Evolutionary conservation across 2,113 vertebrate species (phyloP), one percentile per base, ranked within the genome.

Genomic region (Barbus barbus): DNA sequence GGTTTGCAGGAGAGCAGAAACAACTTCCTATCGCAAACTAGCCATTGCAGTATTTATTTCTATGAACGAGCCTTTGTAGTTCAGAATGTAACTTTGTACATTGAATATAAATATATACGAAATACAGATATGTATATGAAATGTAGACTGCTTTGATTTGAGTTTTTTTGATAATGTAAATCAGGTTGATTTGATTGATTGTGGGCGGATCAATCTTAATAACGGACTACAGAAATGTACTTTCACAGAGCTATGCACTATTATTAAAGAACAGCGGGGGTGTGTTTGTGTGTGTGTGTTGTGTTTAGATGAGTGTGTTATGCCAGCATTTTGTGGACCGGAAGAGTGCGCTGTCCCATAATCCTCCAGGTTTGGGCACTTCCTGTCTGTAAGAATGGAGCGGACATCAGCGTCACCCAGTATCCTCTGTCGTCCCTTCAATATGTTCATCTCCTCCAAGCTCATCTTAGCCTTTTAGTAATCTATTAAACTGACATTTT

Each of bases 41-140:
- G 96, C 96, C 95, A 95, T 94, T 94, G 96, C 96, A 97, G 96
- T 99, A 99, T 99, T 99, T 99, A 98, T 99, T 99, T 97, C 95
- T 94, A 94, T 94, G 93, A 96, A 95, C 95, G 94, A 97, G 95
- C 96, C 96, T 96, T 94, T 96, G 95, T 94, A 96, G 95, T 97
- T 96, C 95, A 90, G 97, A 98, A 97, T 99, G 97, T 98, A 97
- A 96, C 96, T 97, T 97, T 98, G 96, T 98, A 98, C 94, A 97
- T 96, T 94, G 93, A 95, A 95, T 87, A 91, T 86, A 94, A 95
- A 95, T 85, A 89, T 90, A 87, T 84, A 84, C 53, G 86, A 91
- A 94, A 88, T 95, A 96, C 96, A 97, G 95, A 96, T 96, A 95
- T 97, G 94, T 97, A 96, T 95, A 96, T 96, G 94, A 96, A 96